Evolutionary conservation across 2,888 invertebrate genomes (phyloP).

Genomic region (Drosophila eohydei): DNA sequence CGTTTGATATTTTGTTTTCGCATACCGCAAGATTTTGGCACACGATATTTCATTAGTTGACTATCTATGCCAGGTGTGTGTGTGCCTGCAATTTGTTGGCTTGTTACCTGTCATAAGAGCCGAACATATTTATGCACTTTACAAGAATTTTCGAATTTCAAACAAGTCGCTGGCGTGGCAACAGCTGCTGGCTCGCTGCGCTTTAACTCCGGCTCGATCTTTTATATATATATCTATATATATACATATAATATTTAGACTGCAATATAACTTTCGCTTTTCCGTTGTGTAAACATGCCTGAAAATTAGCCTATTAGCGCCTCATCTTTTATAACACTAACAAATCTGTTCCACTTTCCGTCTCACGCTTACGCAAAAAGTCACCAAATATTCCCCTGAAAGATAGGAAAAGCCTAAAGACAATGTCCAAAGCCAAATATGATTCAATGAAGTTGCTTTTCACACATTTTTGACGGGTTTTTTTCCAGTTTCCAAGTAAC

Average conservation of each 20-base stretch:
- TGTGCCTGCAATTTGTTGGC: conserved; percentile 53
- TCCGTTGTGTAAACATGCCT: conserved; percentile 62
- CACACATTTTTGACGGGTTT: conserved; percentile 65
- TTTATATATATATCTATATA: not conserved
- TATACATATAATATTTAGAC: conserved; percentile 3
- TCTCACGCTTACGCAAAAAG: conserved; percentile 65
- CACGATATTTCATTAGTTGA: conserved; percentile 65
- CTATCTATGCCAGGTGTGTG: conserved; percentile 36
- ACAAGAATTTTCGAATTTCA: conserved; percentile 56
- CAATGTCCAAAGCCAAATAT: conserved; percentile 24
- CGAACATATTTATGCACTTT: conserved; percentile 77
- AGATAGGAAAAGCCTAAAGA: conserved; percentile 17
- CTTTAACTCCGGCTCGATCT: conserved; percentile 8
- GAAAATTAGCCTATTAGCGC: conserved; percentile 68
- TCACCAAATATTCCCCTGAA: conserved; percentile 18
- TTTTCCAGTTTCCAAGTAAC: conserved; percentile 29
- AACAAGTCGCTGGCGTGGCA: conserved; percentile 39
- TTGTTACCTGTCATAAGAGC: conserved; percentile 70
- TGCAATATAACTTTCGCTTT: conserved; percentile 70
- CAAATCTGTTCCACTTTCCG: conserved; percentile 54
- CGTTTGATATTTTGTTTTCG: conserved; percentile 42
- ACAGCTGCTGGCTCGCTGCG: conserved; percentile 26
- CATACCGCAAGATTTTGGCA: conserved; percentile 56
- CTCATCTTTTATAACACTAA: conserved; percentile 58
- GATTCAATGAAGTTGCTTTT: conserved; percentile 58